Conservation (phyloP, 2,888 invertebrate genomes). For the Drosophila quasianomalipes region DNA sequence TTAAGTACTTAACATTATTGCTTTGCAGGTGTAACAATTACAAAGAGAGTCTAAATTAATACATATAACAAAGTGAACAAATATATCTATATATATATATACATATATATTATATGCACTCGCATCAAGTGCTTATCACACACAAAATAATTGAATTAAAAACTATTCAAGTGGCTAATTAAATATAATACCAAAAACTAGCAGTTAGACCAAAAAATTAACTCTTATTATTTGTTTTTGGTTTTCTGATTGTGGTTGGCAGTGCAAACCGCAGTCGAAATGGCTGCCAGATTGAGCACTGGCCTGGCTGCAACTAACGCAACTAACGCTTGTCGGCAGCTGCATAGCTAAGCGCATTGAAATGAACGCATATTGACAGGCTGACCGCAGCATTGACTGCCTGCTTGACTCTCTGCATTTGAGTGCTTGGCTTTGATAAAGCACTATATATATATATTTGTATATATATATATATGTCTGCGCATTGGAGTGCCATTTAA, state of each 20-base stretch:
- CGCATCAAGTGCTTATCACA: constrained; percentile 13
- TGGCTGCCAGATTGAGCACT: constrained; percentile 37
- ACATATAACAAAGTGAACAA: not conserved
- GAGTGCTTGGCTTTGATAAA: constrained; percentile 73
- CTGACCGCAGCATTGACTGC: constrained; percentile 60
- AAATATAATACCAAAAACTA: constrained; percentile 21
- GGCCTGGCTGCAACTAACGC: not conserved
- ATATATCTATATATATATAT: not conserved
- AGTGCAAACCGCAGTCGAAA: constrained; percentile 37
- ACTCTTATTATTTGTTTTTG: constrained; percentile 8
- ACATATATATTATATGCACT: not conserved
- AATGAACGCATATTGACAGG: constrained; percentile 72
- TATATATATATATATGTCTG: not conserved
- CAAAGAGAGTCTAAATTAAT: not conserved
- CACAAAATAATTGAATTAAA: constrained; percentile 38
- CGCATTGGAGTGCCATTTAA: constrained; percentile 34
- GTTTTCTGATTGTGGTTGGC: not conserved
- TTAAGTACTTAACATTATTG: not conserved
- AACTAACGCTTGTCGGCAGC: constrained; percentile 13
- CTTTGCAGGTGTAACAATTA: not conserved
- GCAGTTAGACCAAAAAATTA: constrained; percentile 15
- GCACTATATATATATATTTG: constrained; percentile 16
- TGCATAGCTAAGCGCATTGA: constrained; percentile 71
- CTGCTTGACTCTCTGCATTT: constrained; percentile 74
- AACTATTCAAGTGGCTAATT: constrained; percentile 19